These are phyloP conservation scores for Shinisaurus crocodilurus DNA, from an alignment of 2,113 vertebrate species.

Conservation along the genomic window DNA sequence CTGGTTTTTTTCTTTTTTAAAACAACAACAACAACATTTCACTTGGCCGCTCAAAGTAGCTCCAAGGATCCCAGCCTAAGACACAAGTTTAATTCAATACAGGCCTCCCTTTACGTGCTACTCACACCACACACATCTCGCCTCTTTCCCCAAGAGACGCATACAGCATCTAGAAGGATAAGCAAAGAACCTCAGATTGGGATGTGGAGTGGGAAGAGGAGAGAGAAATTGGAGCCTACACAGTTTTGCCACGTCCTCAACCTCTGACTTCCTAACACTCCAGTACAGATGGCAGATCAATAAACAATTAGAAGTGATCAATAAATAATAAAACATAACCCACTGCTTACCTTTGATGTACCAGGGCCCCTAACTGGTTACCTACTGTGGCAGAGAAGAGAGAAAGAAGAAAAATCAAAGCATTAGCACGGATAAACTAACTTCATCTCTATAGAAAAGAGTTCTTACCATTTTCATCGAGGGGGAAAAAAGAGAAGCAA, in stretches of 20 bases:
- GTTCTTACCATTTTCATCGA: slow-evolving; percentile 74
- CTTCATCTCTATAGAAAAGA: slow-evolving; percentile 75
- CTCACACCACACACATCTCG: background rate
- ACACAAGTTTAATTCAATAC: background rate
- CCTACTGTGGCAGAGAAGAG: slow-evolving; percentile 87
- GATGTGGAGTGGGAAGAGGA: background rate
- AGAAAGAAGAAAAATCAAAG: slow-evolving; percentile 79
- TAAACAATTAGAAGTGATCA: slow-evolving; percentile 89
- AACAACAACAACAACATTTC: too few relatives aligned
- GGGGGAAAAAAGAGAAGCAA: slow-evolving; percentile 65
- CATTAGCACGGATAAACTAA: slow-evolving; percentile 85
- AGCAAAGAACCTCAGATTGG: slow-evolving; percentile 43
- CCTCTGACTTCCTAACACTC: slow-evolving; percentile 81
- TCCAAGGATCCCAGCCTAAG: background rate
- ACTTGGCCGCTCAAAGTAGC: background rate
- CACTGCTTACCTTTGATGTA: slow-evolving; percentile 98
- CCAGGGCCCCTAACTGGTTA: slow-evolving; percentile 96
- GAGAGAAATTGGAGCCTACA: slow-evolving; percentile 59
- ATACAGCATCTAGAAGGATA: slow-evolving; percentile 7
- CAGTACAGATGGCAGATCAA: slow-evolving; percentile 87
- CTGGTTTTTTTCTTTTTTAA: too few relatives aligned
- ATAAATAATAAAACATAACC: slow-evolving; percentile 90
- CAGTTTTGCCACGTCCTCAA: slow-evolving; percentile 74
- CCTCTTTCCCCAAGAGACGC: background rate
- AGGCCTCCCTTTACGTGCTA: background rate